A percentile compares a stretch with the other conserved stretches of the same genome.
Evolutionary conservation across 2,888 invertebrate genomes (phyloP).

Genomic region (Drosophila tanythrix): DNA sequence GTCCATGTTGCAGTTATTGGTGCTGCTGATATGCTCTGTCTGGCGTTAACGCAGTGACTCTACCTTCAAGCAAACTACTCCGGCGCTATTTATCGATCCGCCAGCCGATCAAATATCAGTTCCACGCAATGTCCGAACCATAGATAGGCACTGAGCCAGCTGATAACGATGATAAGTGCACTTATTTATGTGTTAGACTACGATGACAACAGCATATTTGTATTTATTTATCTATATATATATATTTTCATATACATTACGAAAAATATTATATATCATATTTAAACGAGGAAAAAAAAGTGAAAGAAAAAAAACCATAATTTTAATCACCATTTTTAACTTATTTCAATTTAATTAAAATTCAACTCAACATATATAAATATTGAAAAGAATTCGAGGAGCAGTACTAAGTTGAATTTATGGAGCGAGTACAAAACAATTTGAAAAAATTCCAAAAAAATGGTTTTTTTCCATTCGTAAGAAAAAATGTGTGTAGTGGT

Average conservation of each 20-base stretch:
- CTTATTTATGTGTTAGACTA: conserved; percentile 47
- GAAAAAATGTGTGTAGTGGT: background rate
- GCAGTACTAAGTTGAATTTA: too few relatives aligned
- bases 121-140: conserved; percentile 42
- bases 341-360: too few relatives aligned
- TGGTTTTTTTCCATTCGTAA: background rate
- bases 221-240: background rate
- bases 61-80: conserved; percentile 16
- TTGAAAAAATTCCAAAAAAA: too few relatives aligned
- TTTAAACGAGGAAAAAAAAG: background rate
- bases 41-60: conserved; percentile 58
- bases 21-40: conserved; percentile 48
- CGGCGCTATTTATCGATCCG: conserved; percentile 60
- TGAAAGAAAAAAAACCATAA: background rate
- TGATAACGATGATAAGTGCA: conserved; percentile 47
- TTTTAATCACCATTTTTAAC: too few relatives aligned
- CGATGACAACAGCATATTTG: conserved; percentile 1
- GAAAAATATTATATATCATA: background rate
- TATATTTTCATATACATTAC: background rate
- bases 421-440: too few relatives aligned
- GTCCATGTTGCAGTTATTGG: conserved; percentile 62
- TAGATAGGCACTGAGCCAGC: conserved; percentile 30
- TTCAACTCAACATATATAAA: too few relatives aligned
- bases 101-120: conserved; percentile 45
- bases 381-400: too few relatives aligned